These are phyloP conservation scores for Heliconius himera DNA, from an alignment of 1,140 invertebrate genomes.

Conservation along the genomic window DNA sequence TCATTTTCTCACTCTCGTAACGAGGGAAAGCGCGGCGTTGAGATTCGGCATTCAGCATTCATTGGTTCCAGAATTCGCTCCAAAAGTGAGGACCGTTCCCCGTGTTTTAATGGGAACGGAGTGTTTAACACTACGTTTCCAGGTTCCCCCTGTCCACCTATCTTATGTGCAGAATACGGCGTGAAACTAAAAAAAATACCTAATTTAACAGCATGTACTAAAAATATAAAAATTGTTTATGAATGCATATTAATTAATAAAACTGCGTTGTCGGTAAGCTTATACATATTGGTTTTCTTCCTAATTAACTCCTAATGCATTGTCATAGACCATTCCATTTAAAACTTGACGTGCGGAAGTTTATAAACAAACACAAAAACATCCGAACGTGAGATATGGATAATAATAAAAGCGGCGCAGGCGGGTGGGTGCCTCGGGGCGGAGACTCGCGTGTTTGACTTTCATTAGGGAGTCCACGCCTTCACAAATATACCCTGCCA, in stretches of 20 bases:
- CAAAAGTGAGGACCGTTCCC: too few species aligned
- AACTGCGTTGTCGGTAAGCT: background rate
- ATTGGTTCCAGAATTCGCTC: too few species aligned
- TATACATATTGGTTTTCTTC: background rate
- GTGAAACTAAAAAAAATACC: too few species aligned
- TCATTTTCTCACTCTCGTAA: too few species aligned
- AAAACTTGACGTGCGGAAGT: constrained; percentile 30
- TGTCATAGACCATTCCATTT: constrained; percentile 13
- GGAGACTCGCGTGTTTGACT: constrained; percentile 69
- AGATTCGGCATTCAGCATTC: too few species aligned
- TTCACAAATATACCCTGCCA: constrained; percentile 58
- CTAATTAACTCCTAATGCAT: constrained; percentile 19
- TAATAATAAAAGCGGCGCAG: constrained; percentile 23
- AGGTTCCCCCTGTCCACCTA: too few species aligned
- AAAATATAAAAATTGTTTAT: too few species aligned
- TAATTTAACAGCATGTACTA: too few species aligned
- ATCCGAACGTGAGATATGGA: constrained; percentile 23
- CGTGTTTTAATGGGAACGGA: too few species aligned
- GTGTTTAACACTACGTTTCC: too few species aligned
- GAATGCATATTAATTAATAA: background rate
- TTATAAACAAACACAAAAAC: constrained; percentile 35
- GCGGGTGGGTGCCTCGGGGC: constrained; percentile 38
- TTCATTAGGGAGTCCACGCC: constrained; percentile 72
- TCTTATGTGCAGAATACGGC: too few species aligned
- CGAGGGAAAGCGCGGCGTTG: too few species aligned